Conservation (phyloP, 2,797 vertebrate species). For the Nyctibius grandis region DNA sequence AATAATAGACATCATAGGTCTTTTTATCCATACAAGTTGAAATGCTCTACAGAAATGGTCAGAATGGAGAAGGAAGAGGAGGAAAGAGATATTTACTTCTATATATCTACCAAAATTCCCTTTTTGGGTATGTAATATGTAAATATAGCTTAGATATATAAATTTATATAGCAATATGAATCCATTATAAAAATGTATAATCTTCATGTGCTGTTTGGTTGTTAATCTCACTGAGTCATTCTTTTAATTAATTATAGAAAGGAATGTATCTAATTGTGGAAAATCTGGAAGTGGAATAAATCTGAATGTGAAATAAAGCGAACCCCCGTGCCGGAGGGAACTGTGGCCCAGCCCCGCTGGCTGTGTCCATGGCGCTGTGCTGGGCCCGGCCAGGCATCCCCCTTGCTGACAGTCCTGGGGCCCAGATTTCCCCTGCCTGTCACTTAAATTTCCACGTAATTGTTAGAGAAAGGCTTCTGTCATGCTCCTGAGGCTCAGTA, state of each 20-base stretch:
- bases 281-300: background rate
- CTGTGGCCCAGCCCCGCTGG: background rate
- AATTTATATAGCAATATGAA: background rate
- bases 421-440: background rate
- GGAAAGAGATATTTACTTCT: background rate
- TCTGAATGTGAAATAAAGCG: no score
- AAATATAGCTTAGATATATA: background rate
- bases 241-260: background rate
- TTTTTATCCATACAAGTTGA: background rate
- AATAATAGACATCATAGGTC: background rate
- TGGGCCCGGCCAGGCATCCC: fast-evolving
- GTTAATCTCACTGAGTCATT: background rate
- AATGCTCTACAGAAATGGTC: background rate
- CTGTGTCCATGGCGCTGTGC: background rate
- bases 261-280: background rate
- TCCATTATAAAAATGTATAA: background rate
- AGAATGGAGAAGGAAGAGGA: background rate
- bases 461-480: background rate
- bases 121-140: background rate
- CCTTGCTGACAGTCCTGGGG: no score
- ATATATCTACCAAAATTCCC: background rate
- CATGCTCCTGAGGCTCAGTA: background rate
- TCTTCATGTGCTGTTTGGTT: background rate
- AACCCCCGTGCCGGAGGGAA: background rate
- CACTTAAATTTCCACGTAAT: background rate